Base-by-base conservation (phyloP, 2,888 invertebrate genomes). In the Melieria crassipennis region DNA sequence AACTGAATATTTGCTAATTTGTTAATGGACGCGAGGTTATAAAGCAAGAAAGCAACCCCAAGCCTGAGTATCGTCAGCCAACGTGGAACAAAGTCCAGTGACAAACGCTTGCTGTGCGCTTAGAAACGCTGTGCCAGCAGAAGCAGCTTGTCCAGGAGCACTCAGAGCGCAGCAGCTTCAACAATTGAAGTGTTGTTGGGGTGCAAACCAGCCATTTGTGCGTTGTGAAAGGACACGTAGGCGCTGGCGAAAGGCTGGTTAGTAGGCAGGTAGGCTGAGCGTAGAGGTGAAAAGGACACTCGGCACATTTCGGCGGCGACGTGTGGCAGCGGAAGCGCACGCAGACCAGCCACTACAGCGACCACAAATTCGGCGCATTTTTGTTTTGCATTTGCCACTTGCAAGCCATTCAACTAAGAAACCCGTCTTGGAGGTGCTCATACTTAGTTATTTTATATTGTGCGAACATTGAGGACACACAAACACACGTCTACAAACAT, bases 241-340 rank as follows among this genome's bases (percentile, higher is more conserved):
- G 43, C 68, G 46, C 13, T 13, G 13, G 13, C 13, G 10, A n/a
- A 43, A 6, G 30, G 10, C n/a, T 13, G 42, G 30, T 30, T 30
- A 2, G 30, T 30, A 30, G 30, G 30, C 30, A 30, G 30, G 30
- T 30, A 52, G 50, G 45, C 9, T 10, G 10, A 13, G 13, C 43
- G 42, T 43, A 66, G 58, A 69, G 69, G 58, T 58, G 64, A 69
- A 64, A 45, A 69, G 64, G 69, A 64, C 48, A 64, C 57, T 16
- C 13, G 43, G 11, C 11, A 64, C 13, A 64, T 10, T 16, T 10
- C n/a, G 58, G 5, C 42, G 30, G 52, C 52, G 6, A 52, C 13
- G 10, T 13, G 52, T n/a, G 13, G 13, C 11, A 52, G 52, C 52
- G 11, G 10, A 52, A 52, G 52, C 5, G 52, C 10, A 52, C 50